Percentiles rank a stretch among this genome's conserved stretches.
phyloP scores from a whole-genome alignment of 1,140 invertebrate genomes.

The Bathynomus jamesi region DNA sequence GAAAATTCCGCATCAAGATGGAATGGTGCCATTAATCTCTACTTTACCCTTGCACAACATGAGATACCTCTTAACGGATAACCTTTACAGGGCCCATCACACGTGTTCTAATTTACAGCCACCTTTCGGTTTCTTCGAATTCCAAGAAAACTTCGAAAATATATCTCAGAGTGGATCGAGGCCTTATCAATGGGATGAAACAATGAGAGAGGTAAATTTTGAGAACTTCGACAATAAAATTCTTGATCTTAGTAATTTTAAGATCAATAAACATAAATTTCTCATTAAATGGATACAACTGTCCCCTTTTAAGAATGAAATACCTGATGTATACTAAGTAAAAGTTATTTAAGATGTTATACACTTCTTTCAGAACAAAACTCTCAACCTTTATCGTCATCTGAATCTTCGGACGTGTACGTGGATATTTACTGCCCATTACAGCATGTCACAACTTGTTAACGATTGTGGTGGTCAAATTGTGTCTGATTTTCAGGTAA shows the following conservation, averaged over 20 bases:
- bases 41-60: constrained; percentile 47
- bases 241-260: no score
- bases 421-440: constrained; percentile 49
- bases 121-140: constrained; percentile 41
- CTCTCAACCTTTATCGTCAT: constrained; percentile 45
- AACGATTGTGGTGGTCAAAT: constrained; percentile 47
- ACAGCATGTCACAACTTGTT: constrained; percentile 47
- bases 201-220: constrained; percentile 36
- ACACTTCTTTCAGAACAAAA: constrained; percentile 36
- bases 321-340: no score
- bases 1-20: constrained; percentile 48
- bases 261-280: no score
- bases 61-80: constrained; percentile 45
- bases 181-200: constrained; percentile 42
- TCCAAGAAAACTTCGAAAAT: not conserved
- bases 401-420: constrained; percentile 46
- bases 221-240: not conserved
- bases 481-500: constrained; percentile 44
- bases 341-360: not conserved
- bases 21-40: constrained; percentile 47
- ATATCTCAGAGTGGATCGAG: no score
- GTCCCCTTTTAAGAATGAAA: no score
- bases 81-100: constrained; percentile 46
- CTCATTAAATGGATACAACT: no score
- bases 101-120: constrained; percentile 47